phyloP scores from a whole-genome alignment of 2,888 invertebrate genomes.

The Drosophila acutilabella region DNA sequence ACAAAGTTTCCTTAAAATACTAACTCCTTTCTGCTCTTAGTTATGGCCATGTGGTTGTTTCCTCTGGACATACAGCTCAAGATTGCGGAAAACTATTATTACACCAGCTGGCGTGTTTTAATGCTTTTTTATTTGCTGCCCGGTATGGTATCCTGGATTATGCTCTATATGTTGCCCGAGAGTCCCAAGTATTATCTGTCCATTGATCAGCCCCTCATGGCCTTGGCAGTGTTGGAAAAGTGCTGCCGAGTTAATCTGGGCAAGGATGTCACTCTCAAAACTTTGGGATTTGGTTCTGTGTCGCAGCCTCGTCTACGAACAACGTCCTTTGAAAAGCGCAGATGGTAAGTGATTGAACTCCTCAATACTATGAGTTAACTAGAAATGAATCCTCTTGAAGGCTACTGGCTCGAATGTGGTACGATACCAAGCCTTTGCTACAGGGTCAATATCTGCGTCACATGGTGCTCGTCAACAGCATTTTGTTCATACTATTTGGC shows the following conservation, averaged over 20 bases:
- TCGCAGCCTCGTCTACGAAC: slow-evolving; percentile 9
- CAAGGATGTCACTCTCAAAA: slow-evolving; percentile 21
- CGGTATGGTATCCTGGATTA: slow-evolving; percentile 27
- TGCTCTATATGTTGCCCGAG: slow-evolving; percentile 37
- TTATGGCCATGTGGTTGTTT: slow-evolving; percentile 16
- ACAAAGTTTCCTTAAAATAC: neutral
- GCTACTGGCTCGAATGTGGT: slow-evolving; percentile 15
- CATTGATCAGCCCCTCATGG: slow-evolving; percentile 13
- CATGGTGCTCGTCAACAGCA: slow-evolving; percentile 9
- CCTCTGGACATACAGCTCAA: slow-evolving; percentile 1
- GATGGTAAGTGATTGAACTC: slow-evolving; percentile 11
- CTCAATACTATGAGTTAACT: neutral
- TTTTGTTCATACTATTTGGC: slow-evolving; percentile 17
- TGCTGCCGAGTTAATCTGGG: slow-evolving; percentile 44
- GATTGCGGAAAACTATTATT: neutral
- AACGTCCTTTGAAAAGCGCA: rapidly evolving
- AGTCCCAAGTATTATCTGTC: slow-evolving; percentile 50
- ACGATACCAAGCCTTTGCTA: slow-evolving; percentile 39
- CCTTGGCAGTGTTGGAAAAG: slow-evolving; percentile 29
- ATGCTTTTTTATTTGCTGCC: slow-evolving; percentile 32
- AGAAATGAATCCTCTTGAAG: slow-evolving; percentile 8
- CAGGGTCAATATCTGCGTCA: neutral
- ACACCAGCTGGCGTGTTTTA: slow-evolving; percentile 40
- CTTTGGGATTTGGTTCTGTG: slow-evolving; percentile 21
- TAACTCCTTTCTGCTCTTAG: slow-evolving; percentile 6